These are phyloP conservation scores for Semnornis frantzii DNA, from an alignment of 2,113 vertebrate species.

Conservation along the genomic window DNA sequence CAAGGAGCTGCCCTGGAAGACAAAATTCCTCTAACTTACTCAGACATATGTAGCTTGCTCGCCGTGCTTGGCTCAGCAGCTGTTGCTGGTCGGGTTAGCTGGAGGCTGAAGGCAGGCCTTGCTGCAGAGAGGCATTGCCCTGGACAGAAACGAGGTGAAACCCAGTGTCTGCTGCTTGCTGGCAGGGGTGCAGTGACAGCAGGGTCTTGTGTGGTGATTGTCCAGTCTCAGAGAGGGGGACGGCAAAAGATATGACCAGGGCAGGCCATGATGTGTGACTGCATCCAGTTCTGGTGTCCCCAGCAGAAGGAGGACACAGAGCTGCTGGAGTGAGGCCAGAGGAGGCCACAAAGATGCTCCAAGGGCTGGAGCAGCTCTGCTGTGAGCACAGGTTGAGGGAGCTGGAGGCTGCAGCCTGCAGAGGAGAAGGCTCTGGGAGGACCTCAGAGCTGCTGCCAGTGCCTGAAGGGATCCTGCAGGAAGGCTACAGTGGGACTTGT, in stretches of 20 bases:
- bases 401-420: no score
- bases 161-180: neutral
- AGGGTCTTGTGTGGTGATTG: neutral
- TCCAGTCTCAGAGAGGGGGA: neutral
- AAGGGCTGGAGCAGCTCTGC: no score
- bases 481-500: no score
- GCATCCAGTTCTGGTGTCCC: no score
- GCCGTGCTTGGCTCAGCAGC: neutral
- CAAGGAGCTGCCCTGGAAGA: neutral
- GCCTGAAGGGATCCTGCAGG: no score
- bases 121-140: fast-evolving
- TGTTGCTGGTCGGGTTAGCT: neutral
- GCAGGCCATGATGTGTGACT: no score
- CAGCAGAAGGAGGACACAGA: no score
- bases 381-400: no score
- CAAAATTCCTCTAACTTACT: neutral
- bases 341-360: no score
- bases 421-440: no score
- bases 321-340: no score
- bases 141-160: neutral
- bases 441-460: no score
- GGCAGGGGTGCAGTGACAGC: neutral
- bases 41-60: neutral
- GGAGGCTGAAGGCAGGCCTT: neutral
- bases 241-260: neutral